Conservation (phyloP, 1,140 invertebrate genomes). For the Trichonephila clavipes region DNA sequence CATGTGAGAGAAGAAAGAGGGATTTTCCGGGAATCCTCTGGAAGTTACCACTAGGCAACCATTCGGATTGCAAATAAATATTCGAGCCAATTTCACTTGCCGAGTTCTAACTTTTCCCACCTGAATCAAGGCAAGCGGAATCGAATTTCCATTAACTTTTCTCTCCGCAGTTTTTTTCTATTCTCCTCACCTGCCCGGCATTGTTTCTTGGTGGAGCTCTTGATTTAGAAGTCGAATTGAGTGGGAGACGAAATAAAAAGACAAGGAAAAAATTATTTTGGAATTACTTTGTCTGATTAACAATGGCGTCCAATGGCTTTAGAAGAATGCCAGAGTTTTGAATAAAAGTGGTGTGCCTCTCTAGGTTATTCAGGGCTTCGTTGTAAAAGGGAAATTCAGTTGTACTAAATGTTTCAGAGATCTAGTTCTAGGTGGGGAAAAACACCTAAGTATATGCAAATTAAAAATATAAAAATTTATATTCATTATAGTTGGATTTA, state of each 20-base stretch:
- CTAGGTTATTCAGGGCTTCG: not conserved
- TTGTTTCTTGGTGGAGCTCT: constrained; percentile 30
- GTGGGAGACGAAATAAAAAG: constrained; percentile 18
- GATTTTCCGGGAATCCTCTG: not conserved
- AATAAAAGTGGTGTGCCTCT: not conserved
- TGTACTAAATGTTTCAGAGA: too few species aligned
- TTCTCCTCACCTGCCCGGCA: not conserved
- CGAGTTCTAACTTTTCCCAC: constrained; percentile 42
- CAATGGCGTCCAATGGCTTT: not conserved
- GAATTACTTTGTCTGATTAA: constrained; percentile 67
- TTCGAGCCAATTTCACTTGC: constrained; percentile 40
- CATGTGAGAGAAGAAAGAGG: not conserved
- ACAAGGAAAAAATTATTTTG: constrained; percentile 47
- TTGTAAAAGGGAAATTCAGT: too few species aligned
- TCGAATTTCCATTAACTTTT: constrained; percentile 67
- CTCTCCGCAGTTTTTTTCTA: not conserved
- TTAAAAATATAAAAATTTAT: too few species aligned
- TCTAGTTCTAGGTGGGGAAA: too few species aligned
- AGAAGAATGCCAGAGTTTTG: not conserved
- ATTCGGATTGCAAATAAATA: constrained; percentile 22
- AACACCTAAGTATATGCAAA: too few species aligned
- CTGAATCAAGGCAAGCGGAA: constrained; percentile 40
- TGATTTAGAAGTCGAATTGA: constrained; percentile 40
- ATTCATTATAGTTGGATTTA: too few species aligned
- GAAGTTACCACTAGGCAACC: constrained; percentile 2